Evolutionary conservation across 2,888 invertebrate genomes (phyloP), one percentile per base, ranked within the genome.

Genomic region (Hemistola chrysoprasaria): DNA sequence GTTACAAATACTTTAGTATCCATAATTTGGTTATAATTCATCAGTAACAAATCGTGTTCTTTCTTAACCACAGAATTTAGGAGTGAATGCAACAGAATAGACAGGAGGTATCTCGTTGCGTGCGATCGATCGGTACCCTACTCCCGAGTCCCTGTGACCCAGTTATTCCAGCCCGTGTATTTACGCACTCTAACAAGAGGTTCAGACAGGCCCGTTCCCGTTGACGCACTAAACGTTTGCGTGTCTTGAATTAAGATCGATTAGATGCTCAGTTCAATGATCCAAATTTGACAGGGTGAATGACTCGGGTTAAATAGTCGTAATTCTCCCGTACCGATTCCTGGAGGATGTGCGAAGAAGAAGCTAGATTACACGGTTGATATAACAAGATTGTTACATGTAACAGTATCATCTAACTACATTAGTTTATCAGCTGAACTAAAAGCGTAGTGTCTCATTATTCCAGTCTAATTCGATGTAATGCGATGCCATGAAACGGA

Each of bases 91-190:
- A 16, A 16, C 16, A 16, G 16, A 2, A n/a, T n/a, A n/a, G 16
- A 16, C 16, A 4, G 16, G 16, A 16, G 16, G 16, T 3, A 4
- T 3, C 68, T 69, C 56, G 62, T 68, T 65, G 74, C 67, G 71
- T 69, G 63, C 60, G 44, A 78, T 78, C 78, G 78, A 78, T 78
- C 73, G 73, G 32, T 56, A 59, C 66, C 56, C 67, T 61, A 49
- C 50, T 59, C 55, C 47, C 48, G 53, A 50, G 56, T 47, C 55
- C 58, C 64, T 56, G 56, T 78, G 78, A 69, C 78, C 78, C 65
- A 78, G 62, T 77, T 78, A 70, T 62, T 57, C 57, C 21, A 8
- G 27, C 58, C 60, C 56, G 60, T 59, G 59, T 55, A 40, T 40
- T 46, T 48, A 52, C 55, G 52, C 55, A 52, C 50, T 52, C 47